Conservation (phyloP, 1,140 invertebrate genomes). For the Drosophila biarmipes region DNA sequence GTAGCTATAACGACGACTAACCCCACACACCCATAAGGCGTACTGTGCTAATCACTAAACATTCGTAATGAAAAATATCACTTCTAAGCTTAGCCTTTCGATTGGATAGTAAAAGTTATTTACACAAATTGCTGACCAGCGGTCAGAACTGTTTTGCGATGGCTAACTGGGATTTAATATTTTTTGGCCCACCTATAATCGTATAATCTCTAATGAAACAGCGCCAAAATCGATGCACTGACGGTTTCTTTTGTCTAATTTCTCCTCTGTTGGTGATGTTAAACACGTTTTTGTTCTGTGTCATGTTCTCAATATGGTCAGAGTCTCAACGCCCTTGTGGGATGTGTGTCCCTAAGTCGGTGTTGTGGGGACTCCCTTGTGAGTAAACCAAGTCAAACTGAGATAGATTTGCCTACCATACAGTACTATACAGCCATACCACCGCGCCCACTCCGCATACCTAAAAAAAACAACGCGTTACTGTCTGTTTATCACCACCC, state of each 20-base stretch:
- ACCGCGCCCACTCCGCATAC: conserved; percentile 20
- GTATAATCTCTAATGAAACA: conserved; percentile 24
- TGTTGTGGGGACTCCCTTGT: conserved; percentile 82
- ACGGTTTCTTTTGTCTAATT: conserved; percentile 46
- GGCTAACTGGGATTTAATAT: conserved; percentile 5
- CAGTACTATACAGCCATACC: conserved; percentile 48
- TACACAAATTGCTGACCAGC: neutral
- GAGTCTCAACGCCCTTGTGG: conserved; percentile 81
- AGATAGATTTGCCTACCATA: conserved; percentile 59
- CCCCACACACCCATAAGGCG: neutral
- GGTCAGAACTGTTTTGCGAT: neutral
- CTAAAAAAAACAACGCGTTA: conserved; percentile 8
- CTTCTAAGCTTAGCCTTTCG: neutral
- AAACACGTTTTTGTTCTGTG: conserved; percentile 81
- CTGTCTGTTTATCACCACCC: conserved; percentile 33
- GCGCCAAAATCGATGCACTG: conserved; percentile 51
- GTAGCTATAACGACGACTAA: conserved; percentile 11
- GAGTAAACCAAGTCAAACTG: conserved; percentile 77
- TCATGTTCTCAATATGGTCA: conserved; percentile 80
- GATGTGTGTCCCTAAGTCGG: conserved; percentile 79
- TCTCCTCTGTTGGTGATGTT: conserved; percentile 52
- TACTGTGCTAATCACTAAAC: neutral
- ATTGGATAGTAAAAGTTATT: neutral
- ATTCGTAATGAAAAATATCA: neutral
- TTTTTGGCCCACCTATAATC: conserved; percentile 12